Base-by-base conservation (phyloP, 2,888 invertebrate species). In the Formica aserva region DNA sequence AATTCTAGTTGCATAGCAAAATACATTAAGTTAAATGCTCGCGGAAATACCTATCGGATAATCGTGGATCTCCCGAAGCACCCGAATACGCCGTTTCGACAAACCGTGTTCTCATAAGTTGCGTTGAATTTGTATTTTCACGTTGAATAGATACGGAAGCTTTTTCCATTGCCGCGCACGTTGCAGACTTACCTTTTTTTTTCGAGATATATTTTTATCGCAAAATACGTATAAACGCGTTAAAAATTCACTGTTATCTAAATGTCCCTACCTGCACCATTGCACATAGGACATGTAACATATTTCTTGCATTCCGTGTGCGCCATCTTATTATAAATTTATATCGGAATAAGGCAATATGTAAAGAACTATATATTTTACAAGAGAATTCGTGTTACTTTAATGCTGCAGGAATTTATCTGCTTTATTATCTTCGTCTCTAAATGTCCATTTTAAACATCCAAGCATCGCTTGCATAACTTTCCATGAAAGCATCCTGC, bases 271-370 rank as follows among this genome's bases (percentile, higher is more conserved):
- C 87, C 87, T 82, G 69, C 86, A 38, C 87, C 87, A 38, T 86
- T 86, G 29, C 87, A 87, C 86, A 82, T 86, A 11, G 86, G 87
- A 65, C 87, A 87, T 9, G 67, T 80, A 41, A 82, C n/a, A 6
- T 84, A 84, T 26, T 78, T 84, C 72, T 82, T 77, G 55, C 55
- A 77, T 48, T 78, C 78, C 11, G 69, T 13, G 18, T 75, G 55
- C 3, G 84, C 65, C 81, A 84, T 32, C 60, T 52, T 82, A 18
- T 60, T 67, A 48, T 15, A 60, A 77, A 72, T 57, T 74, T 45
- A 65, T 22, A 75, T 22, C 13, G 15, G 13, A 22, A 13, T 22
- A 6, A n/a, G 6, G 13, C n/a, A 13, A 26, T 29, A 38, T 38
- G 22, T n/a, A n/a, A 52, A 13, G 13, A 8, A 76, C 1, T 32